Conservation (phyloP, 2,797 vertebrate genomes). For the Argyrosomus regius region DNA sequence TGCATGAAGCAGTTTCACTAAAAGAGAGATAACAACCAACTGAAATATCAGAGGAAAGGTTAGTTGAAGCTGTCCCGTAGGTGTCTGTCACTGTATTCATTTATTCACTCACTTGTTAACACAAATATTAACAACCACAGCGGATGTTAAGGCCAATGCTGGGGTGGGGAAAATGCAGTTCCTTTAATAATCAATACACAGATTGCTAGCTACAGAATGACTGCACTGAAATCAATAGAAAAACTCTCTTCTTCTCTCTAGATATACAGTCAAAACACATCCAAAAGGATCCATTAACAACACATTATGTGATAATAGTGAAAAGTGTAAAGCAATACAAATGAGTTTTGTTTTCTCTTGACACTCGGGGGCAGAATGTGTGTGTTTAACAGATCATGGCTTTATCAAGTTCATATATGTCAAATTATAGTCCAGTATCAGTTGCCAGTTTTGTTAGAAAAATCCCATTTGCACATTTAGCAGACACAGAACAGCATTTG, state of each 20-base stretch:
- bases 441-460: background rate
- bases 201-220: background rate
- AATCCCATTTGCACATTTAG: background rate
- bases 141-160: background rate
- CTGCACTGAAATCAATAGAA: background rate
- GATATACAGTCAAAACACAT: background rate
- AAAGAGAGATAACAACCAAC: background rate
- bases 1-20: background rate
- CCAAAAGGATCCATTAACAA: no score
- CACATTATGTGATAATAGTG: background rate
- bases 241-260: background rate
- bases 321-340: background rate
- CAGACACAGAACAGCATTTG: background rate
- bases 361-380: background rate
- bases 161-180: background rate
- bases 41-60: background rate
- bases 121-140: constrained; percentile 11
- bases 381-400: constrained; percentile 2
- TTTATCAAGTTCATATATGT: background rate
- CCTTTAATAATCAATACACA: background rate
- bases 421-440: background rate
- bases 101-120: constrained; percentile 6
- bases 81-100: background rate
- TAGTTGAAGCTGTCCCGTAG: background rate
- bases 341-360: background rate